Conservation (phyloP, 2,797 vertebrate genomes). For the Sebastes minor region DNA sequence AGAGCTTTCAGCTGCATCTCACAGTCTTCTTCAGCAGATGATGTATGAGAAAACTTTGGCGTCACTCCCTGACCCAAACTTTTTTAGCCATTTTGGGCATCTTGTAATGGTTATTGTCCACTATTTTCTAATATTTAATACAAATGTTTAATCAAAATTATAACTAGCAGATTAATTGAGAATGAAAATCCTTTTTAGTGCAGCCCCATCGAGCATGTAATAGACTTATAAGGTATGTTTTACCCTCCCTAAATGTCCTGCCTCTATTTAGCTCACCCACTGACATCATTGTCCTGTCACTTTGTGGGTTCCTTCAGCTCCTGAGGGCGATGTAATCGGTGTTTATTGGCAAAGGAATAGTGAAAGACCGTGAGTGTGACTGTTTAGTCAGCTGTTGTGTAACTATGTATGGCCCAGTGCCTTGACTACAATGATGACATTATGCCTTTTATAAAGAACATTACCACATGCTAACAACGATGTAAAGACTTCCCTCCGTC, state of each 20-base stretch:
- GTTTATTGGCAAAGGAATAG: constrained; percentile 34
- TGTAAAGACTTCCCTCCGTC: background rate
- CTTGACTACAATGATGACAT: constrained; percentile 36
- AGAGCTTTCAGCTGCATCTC: background rate
- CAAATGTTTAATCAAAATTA: background rate
- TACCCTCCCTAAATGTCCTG: background rate
- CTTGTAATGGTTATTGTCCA: background rate
- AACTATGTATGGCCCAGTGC: constrained; percentile 27
- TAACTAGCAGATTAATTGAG: background rate
- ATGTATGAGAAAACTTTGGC: background rate
- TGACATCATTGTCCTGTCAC: constrained; percentile 25
- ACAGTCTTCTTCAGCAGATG: background rate
- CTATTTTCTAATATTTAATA: background rate
- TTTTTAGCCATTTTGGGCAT: background rate
- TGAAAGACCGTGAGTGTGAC: background rate
- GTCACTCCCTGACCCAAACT: background rate
- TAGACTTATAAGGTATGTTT: background rate
- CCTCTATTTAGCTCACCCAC: background rate
- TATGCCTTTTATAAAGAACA: constrained; percentile 34
- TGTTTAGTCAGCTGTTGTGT: constrained; percentile 50
- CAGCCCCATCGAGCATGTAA: background rate
- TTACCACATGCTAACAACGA: constrained; percentile 21
- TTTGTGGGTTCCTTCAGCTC: constrained; percentile 11
- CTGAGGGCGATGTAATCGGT: constrained; percentile 23
- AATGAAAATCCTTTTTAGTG: background rate